phyloP scores from a whole-genome alignment of 2,888 invertebrate genomes.

The Calameuta idolon region DNA sequence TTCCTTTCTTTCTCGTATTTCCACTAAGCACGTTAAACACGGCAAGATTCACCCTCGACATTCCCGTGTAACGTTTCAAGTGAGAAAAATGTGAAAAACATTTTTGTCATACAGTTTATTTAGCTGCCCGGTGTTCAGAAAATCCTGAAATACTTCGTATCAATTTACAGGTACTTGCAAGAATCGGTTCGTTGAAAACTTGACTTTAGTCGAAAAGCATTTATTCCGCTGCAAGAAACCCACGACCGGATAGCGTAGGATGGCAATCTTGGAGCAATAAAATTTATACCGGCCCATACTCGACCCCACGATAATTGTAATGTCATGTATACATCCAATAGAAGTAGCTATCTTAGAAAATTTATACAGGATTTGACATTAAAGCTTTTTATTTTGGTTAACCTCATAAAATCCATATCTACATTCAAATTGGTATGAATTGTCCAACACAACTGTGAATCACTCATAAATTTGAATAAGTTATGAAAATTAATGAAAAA shows the following conservation, averaged over 20 bases:
- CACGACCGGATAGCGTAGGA: constrained; percentile 37
- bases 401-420: too few species aligned
- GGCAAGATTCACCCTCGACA: not conserved
- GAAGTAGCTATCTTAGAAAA: not conserved
- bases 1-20: not conserved
- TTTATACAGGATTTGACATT: not conserved
- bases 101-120: not conserved
- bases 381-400: not conserved
- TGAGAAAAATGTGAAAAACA: not conserved
- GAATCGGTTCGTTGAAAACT: not conserved
- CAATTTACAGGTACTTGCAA: not conserved
- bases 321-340: not conserved
- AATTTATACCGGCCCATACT: constrained; percentile 27
- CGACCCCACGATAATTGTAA: not conserved
- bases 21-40: not conserved
- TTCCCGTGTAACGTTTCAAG: not conserved
- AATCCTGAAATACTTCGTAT: not conserved
- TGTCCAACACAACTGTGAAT: not conserved
- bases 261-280: constrained; percentile 40
- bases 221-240: constrained; percentile 31
- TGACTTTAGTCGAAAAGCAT: constrained; percentile 38
- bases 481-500: not conserved
- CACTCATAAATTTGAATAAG: not conserved
- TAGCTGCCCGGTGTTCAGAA: not conserved
- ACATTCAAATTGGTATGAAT: not conserved